A percentile compares a stretch with the other conserved stretches of the same genome.
Evolutionary conservation across 2,113 vertebrate species (phyloP).

Genomic region (Oreochromis aureus): DNA sequence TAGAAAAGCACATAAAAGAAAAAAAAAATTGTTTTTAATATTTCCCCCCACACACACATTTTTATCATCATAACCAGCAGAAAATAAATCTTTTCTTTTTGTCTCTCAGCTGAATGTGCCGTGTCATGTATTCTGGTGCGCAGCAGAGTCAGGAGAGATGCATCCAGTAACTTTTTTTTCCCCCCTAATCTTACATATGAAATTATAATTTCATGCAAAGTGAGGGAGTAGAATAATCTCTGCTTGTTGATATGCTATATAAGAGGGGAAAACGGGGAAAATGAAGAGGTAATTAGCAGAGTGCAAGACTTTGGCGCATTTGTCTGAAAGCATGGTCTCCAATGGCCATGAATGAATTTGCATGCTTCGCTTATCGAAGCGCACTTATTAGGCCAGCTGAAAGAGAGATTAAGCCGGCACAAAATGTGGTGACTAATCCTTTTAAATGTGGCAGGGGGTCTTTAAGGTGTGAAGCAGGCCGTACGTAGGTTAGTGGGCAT

Average conservation of each 20-base stretch:
- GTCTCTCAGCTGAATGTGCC: constrained; percentile 18
- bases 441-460: constrained; percentile 77
- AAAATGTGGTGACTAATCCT: constrained; percentile 82
- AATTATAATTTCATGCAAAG: constrained; percentile 81
- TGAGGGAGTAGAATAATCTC: constrained; percentile 73
- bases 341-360: constrained; percentile 79
- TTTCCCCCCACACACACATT: not conserved
- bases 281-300: constrained; percentile 80
- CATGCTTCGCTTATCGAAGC: constrained; percentile 78
- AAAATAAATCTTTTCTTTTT: not conserved
- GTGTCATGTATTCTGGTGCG: constrained; percentile 34
- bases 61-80: not conserved
- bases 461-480: constrained; percentile 69
- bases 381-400: constrained; percentile 78
- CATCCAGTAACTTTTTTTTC: constrained; percentile 19
- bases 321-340: constrained; percentile 70
- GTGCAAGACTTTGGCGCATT: constrained; percentile 71
- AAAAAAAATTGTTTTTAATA: not conserved
- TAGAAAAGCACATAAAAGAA: not conserved
- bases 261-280: constrained; percentile 71
- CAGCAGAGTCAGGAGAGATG: not conserved
- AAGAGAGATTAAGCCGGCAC: constrained; percentile 80
- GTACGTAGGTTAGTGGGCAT: constrained; percentile 43
- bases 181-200: constrained; percentile 71
- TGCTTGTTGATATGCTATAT: constrained; percentile 69